A percentile compares a stretch with the other conserved stretches of the same genome.
Evolutionary conservation across 2,888 invertebrate genomes (phyloP).

Genomic region (Syrista parreyssii): DNA sequence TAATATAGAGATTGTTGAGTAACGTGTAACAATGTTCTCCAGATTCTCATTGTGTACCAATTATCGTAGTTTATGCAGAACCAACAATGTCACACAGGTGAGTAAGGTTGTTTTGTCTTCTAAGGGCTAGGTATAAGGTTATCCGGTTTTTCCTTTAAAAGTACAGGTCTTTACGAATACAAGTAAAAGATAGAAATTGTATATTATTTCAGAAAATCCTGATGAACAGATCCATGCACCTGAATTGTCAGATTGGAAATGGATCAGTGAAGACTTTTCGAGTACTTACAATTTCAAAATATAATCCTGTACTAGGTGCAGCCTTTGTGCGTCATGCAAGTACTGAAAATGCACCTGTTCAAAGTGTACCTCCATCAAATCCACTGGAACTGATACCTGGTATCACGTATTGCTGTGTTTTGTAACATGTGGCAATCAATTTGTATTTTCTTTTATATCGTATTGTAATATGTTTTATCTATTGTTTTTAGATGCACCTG

Average conservation of each 20-base stretch:
- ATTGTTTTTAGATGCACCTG: slow-evolving; percentile 39
- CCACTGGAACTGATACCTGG: slow-evolving; percentile 50
- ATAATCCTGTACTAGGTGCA: slow-evolving; percentile 29
- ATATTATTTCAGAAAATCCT: slow-evolving; percentile 29
- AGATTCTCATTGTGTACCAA: slow-evolving; percentile 34
- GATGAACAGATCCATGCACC: slow-evolving; percentile 33
- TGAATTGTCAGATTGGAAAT: slow-evolving; percentile 22
- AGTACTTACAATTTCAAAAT: slow-evolving; percentile 23
- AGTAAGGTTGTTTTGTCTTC: slow-evolving; percentile 1
- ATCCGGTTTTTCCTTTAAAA: not conserved
- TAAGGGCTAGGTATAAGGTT: not conserved
- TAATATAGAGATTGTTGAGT: not conserved
- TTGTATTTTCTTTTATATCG: no score
- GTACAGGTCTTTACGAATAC: not conserved
- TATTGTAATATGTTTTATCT: not conserved
- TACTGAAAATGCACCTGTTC: slow-evolving; percentile 4
- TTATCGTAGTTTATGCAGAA: slow-evolving; percentile 33
- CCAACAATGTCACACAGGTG: slow-evolving; percentile 40
- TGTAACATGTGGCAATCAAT: not conserved
- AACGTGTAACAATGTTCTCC: slow-evolving; percentile 43
- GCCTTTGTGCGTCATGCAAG: slow-evolving; percentile 44
- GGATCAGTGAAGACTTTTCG: slow-evolving; percentile 11
- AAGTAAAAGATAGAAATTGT: not conserved
- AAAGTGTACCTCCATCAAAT: slow-evolving; percentile 7
- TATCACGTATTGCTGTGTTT: slow-evolving; percentile 8